phyloP scores from a whole-genome alignment of 2,113 vertebrate species.

The Hippocampus abdominalis region DNA sequence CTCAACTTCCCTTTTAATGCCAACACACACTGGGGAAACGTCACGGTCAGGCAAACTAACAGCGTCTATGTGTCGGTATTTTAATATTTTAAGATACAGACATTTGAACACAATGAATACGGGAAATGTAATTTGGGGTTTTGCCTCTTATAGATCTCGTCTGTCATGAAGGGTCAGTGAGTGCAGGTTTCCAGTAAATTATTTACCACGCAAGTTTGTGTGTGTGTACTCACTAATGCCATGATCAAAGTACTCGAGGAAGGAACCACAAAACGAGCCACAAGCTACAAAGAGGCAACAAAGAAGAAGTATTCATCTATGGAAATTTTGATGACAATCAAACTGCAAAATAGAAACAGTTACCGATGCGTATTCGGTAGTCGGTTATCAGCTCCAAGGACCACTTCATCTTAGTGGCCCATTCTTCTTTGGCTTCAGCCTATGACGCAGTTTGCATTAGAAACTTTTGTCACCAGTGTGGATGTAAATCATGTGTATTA shows the following conservation, averaged over 20 bases:
- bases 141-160: background rate
- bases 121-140: no score
- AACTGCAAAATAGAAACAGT: constrained; percentile 7
- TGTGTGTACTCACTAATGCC: constrained; percentile 84
- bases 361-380: constrained; percentile 84
- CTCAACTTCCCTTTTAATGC: no score
- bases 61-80: background rate
- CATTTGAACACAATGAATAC: no score
- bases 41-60: no score
- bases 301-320: constrained; percentile 10
- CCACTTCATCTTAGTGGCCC: constrained; percentile 77
- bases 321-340: background rate
- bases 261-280: constrained; percentile 84
- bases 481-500: background rate
- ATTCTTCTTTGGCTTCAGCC: constrained; percentile 78
- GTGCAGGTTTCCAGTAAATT: background rate
- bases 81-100: background rate
- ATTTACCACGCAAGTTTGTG: background rate
- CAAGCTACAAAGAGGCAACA: constrained; percentile 72
- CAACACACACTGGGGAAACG: no score
- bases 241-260: constrained; percentile 84
- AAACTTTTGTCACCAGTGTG: background rate
- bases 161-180: background rate
- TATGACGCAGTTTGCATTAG: constrained; percentile 36
- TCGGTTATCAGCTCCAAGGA: constrained; percentile 80